phyloP scores from a whole-genome alignment of 2,113 vertebrate species.

The Osmerus eperlanus region DNA sequence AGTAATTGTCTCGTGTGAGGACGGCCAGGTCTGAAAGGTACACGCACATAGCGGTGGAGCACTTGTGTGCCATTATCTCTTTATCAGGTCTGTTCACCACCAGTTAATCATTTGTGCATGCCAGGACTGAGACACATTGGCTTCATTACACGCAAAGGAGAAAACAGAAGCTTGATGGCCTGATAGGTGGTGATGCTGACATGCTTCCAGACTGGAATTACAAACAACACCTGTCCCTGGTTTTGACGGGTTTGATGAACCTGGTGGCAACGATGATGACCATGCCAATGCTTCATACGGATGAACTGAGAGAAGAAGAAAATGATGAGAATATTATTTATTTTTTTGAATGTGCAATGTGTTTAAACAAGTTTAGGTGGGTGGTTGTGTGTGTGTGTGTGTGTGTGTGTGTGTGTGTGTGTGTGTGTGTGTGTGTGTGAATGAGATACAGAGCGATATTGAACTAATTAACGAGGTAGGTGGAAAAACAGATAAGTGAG shows the following conservation, averaged over 20 bases:
- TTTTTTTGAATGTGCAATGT: too few species aligned
- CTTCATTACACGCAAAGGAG: conserved; percentile 54
- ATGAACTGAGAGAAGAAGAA: too few species aligned
- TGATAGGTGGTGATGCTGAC: conserved; percentile 35
- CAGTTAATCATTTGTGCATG: conserved; percentile 65
- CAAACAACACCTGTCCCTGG: conserved; percentile 25
- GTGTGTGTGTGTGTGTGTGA: neutral
- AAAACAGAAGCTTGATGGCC: conserved; percentile 51
- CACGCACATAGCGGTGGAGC: conserved; percentile 39
- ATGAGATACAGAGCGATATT: too few species aligned
- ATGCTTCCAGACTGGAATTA: conserved; percentile 5
- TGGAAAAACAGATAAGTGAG: neutral
- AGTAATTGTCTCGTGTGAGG: conserved; percentile 54
- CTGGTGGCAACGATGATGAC: too few species aligned
- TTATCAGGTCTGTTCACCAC: conserved; percentile 63
- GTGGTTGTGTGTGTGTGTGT: neutral
- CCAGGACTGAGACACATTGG: conserved; percentile 55
- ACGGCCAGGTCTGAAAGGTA: conserved; percentile 54
- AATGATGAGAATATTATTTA: too few species aligned
- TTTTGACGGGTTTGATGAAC: conserved; percentile 30
- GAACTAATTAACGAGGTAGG: neutral
- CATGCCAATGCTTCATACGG: too few species aligned
- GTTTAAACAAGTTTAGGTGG: neutral
- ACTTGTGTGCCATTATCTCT: conserved; percentile 66
- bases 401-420: conserved; percentile 8